Evolutionary conservation across 2,888 invertebrate genomes (phyloP).

Genomic region (Mylabris sibirica): DNA sequence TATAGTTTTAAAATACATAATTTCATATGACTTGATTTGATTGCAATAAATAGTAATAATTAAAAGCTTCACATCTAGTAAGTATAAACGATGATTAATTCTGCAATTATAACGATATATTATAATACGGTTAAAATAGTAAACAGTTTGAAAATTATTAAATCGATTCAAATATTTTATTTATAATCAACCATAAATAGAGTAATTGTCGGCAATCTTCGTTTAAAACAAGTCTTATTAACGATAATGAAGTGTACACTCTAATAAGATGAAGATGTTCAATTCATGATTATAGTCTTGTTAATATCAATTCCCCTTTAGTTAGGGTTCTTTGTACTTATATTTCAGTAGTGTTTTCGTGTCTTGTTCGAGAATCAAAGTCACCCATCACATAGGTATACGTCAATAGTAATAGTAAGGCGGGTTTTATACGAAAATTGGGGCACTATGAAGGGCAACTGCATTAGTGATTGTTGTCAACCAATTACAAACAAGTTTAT

Average conservation of each 20-base stretch:
- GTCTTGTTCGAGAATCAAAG: not conserved
- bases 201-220: not conserved
- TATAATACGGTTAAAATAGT: no score
- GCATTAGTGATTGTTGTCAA: conserved; percentile 17
- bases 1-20: conserved; percentile 5
- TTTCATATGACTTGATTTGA: not conserved
- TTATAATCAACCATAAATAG: not conserved
- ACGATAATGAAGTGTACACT: not conserved
- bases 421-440: conserved; percentile 20
- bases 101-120: no score
- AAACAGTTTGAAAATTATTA: not conserved
- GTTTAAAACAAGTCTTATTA: not conserved
- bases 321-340: not conserved
- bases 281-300: not conserved
- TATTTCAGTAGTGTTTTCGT: not conserved
- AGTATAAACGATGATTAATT: no score
- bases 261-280: conserved; percentile 2
- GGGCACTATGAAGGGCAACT: conserved; percentile 29
- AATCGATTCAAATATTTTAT: not conserved
- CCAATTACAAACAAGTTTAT: conserved; percentile 23
- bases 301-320: no score
- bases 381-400: not conserved
- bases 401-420: not conserved
- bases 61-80: no score
- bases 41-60: not conserved